Percentiles rank a stretch among this genome's conserved stretches.
These are phyloP conservation scores for Pseudochromis fuscus DNA, from an alignment of 2,797 vertebrate genomes.

Conservation along the genomic window DNA sequence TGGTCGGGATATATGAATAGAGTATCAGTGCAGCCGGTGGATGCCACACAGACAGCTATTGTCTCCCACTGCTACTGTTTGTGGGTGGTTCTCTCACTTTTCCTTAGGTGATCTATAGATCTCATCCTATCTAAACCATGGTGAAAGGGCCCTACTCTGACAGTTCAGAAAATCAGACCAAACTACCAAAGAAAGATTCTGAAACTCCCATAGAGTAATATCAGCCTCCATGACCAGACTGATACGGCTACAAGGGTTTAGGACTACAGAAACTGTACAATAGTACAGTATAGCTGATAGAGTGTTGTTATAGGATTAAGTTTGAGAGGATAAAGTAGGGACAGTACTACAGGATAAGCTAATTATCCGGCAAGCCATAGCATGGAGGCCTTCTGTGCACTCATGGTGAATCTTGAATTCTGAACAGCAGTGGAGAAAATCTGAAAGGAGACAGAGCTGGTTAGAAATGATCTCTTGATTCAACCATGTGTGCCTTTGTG, in stretches of 20 bases:
- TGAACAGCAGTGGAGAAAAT: neutral
- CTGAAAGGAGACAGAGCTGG: neutral
- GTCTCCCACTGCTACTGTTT: constrained; percentile 69
- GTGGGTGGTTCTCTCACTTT: constrained; percentile 59
- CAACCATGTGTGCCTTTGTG: constrained; percentile 39
- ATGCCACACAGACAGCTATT: constrained; percentile 79
- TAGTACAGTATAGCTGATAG: constrained; percentile 31
- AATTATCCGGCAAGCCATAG: constrained; percentile 68
- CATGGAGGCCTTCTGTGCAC: constrained; percentile 17
- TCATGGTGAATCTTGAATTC: constrained; percentile 30
- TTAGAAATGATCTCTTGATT: constrained; percentile 26
- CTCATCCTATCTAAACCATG: constrained; percentile 21
- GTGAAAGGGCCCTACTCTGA: constrained; percentile 18
- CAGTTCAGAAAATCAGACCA: constrained; percentile 12
- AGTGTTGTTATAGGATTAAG: constrained; percentile 74
- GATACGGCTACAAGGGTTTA: constrained; percentile 14
- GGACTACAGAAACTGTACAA: constrained; percentile 11
- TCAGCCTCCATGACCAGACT: constrained; percentile 8
- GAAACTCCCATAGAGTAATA: neutral
- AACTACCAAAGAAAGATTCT: neutral
- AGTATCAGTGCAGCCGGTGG: constrained; percentile 71
- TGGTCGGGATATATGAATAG: constrained; percentile 78
- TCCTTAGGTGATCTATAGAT: constrained; percentile 55
- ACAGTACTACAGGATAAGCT: constrained; percentile 71
- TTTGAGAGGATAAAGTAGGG: constrained; percentile 70